Base-by-base conservation (phyloP, 1,140 invertebrate genomes). In the Homarus americanus region DNA sequence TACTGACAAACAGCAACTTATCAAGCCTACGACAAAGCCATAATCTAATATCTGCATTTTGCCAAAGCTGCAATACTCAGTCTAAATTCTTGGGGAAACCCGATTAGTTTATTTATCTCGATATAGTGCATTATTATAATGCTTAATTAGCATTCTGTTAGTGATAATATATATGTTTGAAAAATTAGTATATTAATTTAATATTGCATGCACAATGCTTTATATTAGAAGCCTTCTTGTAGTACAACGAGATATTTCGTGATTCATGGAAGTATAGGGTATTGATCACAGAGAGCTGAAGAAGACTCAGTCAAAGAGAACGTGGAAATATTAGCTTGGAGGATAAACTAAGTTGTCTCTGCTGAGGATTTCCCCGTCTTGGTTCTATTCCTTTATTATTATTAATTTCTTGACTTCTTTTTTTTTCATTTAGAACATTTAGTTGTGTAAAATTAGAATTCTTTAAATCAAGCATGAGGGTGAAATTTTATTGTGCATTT, bases 341-440 rank as follows among this genome's bases (percentile, higher is more conserved):
- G 92, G 92, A 93, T 93, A 93, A 93, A 93, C 92, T 92, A 93
- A 93, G 92, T 91, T 93, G 92, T 93, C 84, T 91, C 80, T 79
- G 83, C 73, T 83, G 69, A 90, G 88, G 88, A 90, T 85, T 90
- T 86, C 91, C 86, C 91, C 91, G 88, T 82, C 36, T 66, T 4
- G 17, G 17, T 58, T 24, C 53, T 58, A 73, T 82, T 80, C 40
- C 24, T 49, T 69, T 76, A 9, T 82, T 87, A 86, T 87, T 69
- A 53, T 66, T 79, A 72, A 58, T 44, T 44, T 80, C 84, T 69
- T 90, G 72, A 58, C 53, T 58, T n/a, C 41, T 89, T 63, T 80
- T 20, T 85, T 73, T 58, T 69, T 87, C 86, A 72, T 83, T 90
- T 76, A 90, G 28, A 90, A 78, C 88, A 90, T 90, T 90, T 90